Base-by-base conservation (phyloP, 2,888 invertebrate genomes). In the Andrena chrysosceles region DNA sequence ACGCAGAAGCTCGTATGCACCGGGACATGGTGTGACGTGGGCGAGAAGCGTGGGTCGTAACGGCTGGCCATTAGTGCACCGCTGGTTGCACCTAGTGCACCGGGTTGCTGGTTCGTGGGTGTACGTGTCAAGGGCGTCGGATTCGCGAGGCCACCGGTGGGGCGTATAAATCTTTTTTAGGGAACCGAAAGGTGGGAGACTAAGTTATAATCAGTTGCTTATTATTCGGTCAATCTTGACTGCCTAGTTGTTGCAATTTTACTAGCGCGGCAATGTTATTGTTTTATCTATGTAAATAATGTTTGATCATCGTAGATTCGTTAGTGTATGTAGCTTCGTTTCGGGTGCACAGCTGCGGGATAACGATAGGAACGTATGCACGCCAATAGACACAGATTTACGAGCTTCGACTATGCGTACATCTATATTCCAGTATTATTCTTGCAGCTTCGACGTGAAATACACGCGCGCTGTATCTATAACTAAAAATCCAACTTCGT, bases 41-140 rank as follows among this genome's bases (percentile, higher is more conserved):
- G 42, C 4, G 42, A 6, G 42, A 16, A 70, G 66, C 77, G 70
- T 70, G 60, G 70, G 77, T 60, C 8, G 70, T 48, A 60, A 77
- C 52, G 70, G 64, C 16, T 29, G 16, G 29, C 59, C 79, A 60
- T 77, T 77, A 70, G 48, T 20, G 2, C 49, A 42, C 35, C 64
- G 59, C 16, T 35, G 63, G 8, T 48, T 48, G 23, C 31, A 42
- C 64, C 13, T n/a, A 20, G 62, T 48, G 79, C 48, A 48, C 4
- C 23, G 35, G 56, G 16, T 16, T 10, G 42, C 7, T 10, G 13
- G n/a, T 1, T 16, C 26, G 68, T 68, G 49, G 68, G 70, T 66
- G 64, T 23, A 8, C 52, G 64, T 70, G 79, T 77, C 79, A 66
- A 66, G 79, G 79, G 13, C 52, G 56, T 2, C 0, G 10, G 6